Conservation (phyloP, 2,113 vertebrate genomes). For the Neogobius melanostomus region DNA sequence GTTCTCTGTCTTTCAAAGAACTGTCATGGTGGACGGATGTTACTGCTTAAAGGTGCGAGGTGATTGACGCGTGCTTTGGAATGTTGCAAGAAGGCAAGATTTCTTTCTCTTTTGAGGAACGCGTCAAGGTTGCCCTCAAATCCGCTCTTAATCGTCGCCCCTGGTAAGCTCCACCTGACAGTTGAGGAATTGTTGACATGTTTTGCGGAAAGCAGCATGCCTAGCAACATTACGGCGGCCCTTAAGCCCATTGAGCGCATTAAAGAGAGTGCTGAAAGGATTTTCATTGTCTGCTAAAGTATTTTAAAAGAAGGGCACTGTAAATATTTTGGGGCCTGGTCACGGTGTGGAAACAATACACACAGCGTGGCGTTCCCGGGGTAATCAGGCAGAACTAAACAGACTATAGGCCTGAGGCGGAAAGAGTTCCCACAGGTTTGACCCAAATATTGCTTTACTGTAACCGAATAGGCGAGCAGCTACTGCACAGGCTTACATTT, state of each 20-base stretch:
- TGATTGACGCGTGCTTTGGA: slow-evolving; percentile 74
- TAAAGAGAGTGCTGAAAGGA: slow-evolving; percentile 69
- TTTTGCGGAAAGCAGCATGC: slow-evolving; percentile 61
- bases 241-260: slow-evolving; percentile 68
- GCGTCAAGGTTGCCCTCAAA: slow-evolving; percentile 73
- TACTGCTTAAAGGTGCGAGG: slow-evolving; percentile 66
- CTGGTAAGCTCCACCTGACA: slow-evolving; percentile 74
- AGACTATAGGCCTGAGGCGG: slow-evolving; percentile 56
- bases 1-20: slow-evolving; percentile 44
- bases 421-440: slow-evolving; percentile 32
- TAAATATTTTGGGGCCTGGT: slow-evolving; percentile 78
- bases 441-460: slow-evolving; percentile 30
- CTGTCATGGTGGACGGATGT: slow-evolving; percentile 53
- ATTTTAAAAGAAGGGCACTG: slow-evolving; percentile 69
- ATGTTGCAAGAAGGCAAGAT: slow-evolving; percentile 65
- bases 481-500: too few relatives aligned
- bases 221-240: slow-evolving; percentile 66
- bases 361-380: slow-evolving; percentile 67
- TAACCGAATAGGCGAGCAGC: too few relatives aligned
- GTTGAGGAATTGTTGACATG: slow-evolving; percentile 71
- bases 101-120: slow-evolving; percentile 54
- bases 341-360: slow-evolving; percentile 76
- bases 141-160: slow-evolving; percentile 70
- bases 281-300: slow-evolving; percentile 76
- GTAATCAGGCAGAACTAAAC: slow-evolving; percentile 77